Conservation (phyloP, 2,113 vertebrate species). For the Pelodiscus sinensis region DNA sequence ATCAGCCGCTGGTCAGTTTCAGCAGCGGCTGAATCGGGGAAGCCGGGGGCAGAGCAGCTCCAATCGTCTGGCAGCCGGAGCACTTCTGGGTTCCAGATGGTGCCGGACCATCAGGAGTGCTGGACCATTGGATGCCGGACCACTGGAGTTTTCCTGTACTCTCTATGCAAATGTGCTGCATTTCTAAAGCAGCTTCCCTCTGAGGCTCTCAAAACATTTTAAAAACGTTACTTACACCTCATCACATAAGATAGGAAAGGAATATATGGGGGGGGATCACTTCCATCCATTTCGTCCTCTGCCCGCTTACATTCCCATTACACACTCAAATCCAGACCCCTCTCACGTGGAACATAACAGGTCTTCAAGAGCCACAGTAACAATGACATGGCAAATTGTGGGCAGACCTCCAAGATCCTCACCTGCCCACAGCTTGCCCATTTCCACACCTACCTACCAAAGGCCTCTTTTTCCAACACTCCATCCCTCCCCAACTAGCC, state of each 20-base stretch:
- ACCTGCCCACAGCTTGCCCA: neutral
- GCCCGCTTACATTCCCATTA: neutral
- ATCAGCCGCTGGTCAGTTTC: too few species aligned
- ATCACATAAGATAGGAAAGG: neutral
- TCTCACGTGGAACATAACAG: neutral
- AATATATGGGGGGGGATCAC: neutral
- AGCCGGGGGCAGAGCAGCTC: too few species aligned
- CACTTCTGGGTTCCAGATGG: too few species aligned
- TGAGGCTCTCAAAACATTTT: neutral
- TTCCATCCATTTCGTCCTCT: neutral
- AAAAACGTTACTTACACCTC: neutral
- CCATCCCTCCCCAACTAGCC: neutral
- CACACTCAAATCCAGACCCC: neutral
- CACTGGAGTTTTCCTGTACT: too few species aligned
- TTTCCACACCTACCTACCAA: neutral
- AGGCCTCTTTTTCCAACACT: neutral
- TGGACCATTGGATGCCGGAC: too few species aligned
- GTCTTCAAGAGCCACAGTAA: neutral
- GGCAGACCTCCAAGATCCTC: neutral
- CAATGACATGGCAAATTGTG: neutral
- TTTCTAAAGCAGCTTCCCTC: neutral
- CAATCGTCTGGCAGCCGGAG: too few species aligned
- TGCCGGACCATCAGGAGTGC: too few species aligned
- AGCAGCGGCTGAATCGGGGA: too few species aligned
- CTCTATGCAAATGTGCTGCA: neutral